Evolutionary conservation across 2,113 vertebrate genomes (phyloP), one percentile per base, ranked within the genome.

Genomic region (Ciconia maguari): DNA sequence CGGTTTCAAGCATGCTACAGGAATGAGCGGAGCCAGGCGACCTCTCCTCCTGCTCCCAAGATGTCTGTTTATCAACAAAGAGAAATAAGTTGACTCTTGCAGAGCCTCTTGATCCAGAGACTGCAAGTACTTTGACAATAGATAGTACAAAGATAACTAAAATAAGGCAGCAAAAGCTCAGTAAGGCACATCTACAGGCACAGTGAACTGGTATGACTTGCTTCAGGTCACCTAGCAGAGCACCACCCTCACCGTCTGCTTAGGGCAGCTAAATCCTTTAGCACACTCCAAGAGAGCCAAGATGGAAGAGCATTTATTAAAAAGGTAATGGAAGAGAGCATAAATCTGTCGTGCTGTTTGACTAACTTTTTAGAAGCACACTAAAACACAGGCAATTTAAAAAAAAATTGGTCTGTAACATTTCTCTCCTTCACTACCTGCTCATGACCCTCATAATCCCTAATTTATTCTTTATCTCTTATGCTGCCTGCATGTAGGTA

Each of bases 341-440:
- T 91, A 88, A 94, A 95, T 94, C 92, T 86, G 71, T 36, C 46
- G 0, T 8, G 42, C 76, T 77, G 76, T 49, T 83, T 91, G 92
- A 93, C 92, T 86, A 93, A 96, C 75, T 94, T 88, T 95, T 83
- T 74, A 96, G 90, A 94, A 96, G 92, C 62, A 1, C 51, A 86
- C 51, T 91, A 83, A 95, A 96, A 62, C 46, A 92, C 2, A 8
- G 38, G 71, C 71, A 92, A 80, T 91, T 91, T 41, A 25, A 69
- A 83, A 75, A 92, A 82, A 79, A 62, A 70, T 12, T 34, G 44
- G 60, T n/a, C 82, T 72, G 9, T 65, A 87, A 30, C 71, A 74
- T 49, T 75, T 61, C 38, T 74, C 38, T 74, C 30, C 71, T 85
- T 83, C 71, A 13, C 30, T 77, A 61, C 26, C 62, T 74, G 66